Percentiles rank a stretch among this genome's conserved stretches.
Evolutionary conservation across 2,113 vertebrate species (phyloP).

Genomic region (Pachycephala philippinensis): DNA sequence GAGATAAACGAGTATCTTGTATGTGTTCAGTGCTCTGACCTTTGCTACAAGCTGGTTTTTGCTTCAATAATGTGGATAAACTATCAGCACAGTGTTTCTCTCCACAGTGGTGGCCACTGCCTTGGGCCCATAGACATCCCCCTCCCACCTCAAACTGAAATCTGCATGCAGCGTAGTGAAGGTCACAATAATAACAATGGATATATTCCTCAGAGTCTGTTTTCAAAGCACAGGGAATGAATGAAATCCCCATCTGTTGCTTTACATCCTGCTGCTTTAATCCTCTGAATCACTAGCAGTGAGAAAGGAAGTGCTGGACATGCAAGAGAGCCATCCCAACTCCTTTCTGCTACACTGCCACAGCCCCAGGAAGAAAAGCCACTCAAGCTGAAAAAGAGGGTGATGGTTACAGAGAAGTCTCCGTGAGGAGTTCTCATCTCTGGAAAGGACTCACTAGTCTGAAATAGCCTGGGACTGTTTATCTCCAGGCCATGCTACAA

Average conservation of each 20-base stretch:
- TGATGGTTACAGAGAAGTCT: background rate
- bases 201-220: background rate
- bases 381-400: background rate
- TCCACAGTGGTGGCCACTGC: background rate
- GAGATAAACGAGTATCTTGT: background rate
- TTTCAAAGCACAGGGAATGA: slow-evolving; percentile 7
- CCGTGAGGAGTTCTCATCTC: background rate
- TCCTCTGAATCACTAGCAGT: background rate
- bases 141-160: background rate
- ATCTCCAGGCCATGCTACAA: background rate
- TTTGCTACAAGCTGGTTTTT: background rate
- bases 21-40: accelerated
- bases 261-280: slow-evolving; percentile 28
- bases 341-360: background rate
- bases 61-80: background rate
- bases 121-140: background rate
- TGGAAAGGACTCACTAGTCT: background rate
- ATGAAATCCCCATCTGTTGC: slow-evolving; percentile 48
- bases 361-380: background rate
- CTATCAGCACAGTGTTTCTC: background rate
- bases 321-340: background rate
- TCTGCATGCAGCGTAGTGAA: background rate
- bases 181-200: background rate
- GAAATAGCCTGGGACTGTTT: background rate
- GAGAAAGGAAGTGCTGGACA: background rate